Percentiles rank a stretch among this genome's conserved stretches.
Evolutionary conservation across 2,888 invertebrate species (phyloP).

Genomic region (Arge pagana): DNA sequence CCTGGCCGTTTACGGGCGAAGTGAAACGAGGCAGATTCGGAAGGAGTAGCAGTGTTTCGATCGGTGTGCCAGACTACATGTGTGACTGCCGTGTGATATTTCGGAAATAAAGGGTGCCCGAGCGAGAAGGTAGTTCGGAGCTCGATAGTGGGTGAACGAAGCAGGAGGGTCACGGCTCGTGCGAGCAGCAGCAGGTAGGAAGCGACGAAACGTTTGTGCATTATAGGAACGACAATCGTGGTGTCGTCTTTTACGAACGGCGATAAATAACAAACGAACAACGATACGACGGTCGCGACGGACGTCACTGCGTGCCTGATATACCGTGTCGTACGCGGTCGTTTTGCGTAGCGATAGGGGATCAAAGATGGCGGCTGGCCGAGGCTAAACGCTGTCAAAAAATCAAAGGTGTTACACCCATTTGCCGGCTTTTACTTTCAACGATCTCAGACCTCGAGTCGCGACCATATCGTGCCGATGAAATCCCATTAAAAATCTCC

Average conservation of each 20-base stretch:
- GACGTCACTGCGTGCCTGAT: no score
- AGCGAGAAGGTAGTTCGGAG: background rate
- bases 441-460: no score
- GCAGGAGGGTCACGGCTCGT: no score
- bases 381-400: background rate
- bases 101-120: background rate
- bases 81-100: no score
- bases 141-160: background rate
- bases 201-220: no score
- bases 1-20: background rate
- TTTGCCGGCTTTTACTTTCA: no score
- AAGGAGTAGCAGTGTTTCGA: background rate
- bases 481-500: no score
- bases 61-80: no score
- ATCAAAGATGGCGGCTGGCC: conserved; percentile 14
- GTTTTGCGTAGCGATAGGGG: conserved; percentile 21
- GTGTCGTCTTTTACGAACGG: conserved; percentile 4
- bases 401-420: no score
- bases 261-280: conserved; percentile 1
- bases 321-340: no score
- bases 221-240: no score
- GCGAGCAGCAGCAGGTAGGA: conserved; percentile 8
- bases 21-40: background rate
- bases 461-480: no score
- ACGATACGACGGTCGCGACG: conserved; percentile 4